These are phyloP conservation scores for Saxidomus purpurata DNA, from an alignment of 1,140 invertebrate genomes.

Conservation along the genomic window DNA sequence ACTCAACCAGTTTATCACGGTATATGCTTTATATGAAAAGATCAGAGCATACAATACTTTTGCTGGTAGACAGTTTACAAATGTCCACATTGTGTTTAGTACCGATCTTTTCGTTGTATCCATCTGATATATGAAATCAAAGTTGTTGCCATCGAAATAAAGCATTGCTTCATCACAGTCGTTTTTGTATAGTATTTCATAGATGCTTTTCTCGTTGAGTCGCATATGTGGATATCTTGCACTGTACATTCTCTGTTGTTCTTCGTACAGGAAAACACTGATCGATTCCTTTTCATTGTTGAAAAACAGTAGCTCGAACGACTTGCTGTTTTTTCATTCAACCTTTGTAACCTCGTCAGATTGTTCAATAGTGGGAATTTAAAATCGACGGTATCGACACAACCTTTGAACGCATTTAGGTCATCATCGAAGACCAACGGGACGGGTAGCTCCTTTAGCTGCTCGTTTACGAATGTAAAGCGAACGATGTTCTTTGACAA, in stretches of 20 bases:
- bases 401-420: background rate
- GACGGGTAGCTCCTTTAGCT: background rate
- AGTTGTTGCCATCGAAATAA: conserved; percentile 6
- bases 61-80: background rate
- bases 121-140: background rate
- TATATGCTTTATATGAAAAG: background rate
- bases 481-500: background rate
- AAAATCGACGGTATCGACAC: background rate
- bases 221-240: background rate
- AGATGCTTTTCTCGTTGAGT: background rate
- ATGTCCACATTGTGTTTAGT: background rate
- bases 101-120: background rate
- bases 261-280: background rate
- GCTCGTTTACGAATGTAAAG: background rate
- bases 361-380: background rate
- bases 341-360: background rate
- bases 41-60: background rate
- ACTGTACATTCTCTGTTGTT: background rate
- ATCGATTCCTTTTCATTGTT: background rate
- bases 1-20: background rate
- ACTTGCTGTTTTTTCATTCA: background rate
- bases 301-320: background rate
- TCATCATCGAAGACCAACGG: background rate
- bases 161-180: background rate
- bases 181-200: background rate